Conservation (phyloP, 1,140 invertebrate genomes). For the Ceratina australensis region DNA sequence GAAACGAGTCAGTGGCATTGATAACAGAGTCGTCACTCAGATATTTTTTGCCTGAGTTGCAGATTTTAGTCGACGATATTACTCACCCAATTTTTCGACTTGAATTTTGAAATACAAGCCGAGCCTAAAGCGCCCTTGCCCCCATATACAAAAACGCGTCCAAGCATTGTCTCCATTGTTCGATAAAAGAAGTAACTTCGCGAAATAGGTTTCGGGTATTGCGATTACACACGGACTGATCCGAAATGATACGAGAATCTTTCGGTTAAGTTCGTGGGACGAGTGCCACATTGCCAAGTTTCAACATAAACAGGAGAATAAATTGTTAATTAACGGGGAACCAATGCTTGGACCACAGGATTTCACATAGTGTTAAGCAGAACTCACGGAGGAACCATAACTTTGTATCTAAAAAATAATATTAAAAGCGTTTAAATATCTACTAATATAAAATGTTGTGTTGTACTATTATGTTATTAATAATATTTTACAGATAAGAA, state of each 20-base stretch:
- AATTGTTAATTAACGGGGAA: conserved; percentile 18
- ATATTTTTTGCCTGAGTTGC: neutral
- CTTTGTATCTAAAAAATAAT: neutral
- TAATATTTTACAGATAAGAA: neutral
- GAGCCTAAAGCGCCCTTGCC: conserved; percentile 96
- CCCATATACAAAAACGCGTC: conserved; percentile 94
- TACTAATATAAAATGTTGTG: neutral
- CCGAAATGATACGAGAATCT: conserved; percentile 42
- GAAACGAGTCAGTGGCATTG: neutral
- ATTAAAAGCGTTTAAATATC: neutral
- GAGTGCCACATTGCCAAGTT: conserved; percentile 49
- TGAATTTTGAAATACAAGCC: conserved; percentile 92
- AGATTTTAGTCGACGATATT: neutral
- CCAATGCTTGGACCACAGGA: neutral
- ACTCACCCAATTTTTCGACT: conserved; percentile 92
- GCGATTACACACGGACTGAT: conserved; percentile 46
- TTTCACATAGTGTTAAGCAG: neutral
- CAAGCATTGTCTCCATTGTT: conserved; percentile 73
- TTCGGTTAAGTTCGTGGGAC: conserved; percentile 46
- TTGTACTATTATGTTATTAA: too few species aligned
- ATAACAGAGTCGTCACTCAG: neutral
- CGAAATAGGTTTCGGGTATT: conserved; percentile 34
- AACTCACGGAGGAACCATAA: neutral
- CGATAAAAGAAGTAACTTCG: conserved; percentile 57
- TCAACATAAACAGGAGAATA: conserved; percentile 36